These are phyloP conservation scores for Lagopus leucura DNA, from an alignment of 2,113 vertebrate genomes.

Conservation along the genomic window DNA sequence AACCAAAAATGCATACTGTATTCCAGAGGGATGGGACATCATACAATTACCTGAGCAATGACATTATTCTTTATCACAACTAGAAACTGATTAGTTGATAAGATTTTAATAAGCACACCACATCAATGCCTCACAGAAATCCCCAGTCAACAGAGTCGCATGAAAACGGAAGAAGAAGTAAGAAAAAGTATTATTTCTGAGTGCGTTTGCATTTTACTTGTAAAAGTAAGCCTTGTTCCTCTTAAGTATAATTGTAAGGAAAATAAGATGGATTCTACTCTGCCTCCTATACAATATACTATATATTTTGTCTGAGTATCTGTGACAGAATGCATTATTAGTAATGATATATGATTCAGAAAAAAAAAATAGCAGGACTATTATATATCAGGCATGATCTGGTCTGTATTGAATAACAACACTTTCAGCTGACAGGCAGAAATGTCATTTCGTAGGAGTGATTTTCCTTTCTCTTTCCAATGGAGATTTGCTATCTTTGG, in stretches of 20 bases:
- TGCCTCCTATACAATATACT: slow-evolving; percentile 1
- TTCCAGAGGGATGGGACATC: background rate
- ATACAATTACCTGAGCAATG: fast-evolving
- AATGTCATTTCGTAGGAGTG: slow-evolving; percentile 40
- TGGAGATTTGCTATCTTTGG: background rate
- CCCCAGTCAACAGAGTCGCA: fast-evolving
- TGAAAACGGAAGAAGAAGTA: background rate
- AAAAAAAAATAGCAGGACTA: slow-evolving; percentile 34
- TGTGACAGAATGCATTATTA: slow-evolving; percentile 37
- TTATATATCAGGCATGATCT: slow-evolving; percentile 21
- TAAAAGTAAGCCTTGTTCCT: slow-evolving; percentile 21
- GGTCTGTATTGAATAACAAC: background rate
- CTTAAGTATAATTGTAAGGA: background rate
- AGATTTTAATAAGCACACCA: background rate
- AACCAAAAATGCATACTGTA: background rate
- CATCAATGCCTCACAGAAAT: background rate
- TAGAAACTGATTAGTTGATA: background rate
- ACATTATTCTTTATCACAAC: background rate
- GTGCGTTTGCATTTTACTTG: background rate
- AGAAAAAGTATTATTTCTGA: background rate
- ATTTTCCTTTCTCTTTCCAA: slow-evolving; percentile 24
- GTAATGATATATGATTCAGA: slow-evolving; percentile 34
- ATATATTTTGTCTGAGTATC: slow-evolving; percentile 39
- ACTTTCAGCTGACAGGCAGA: slow-evolving; percentile 8
- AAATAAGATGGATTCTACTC: background rate